These are phyloP conservation scores for human DNA, from an alignment of 2,113 vertebrate species.

Conservation along the genomic window DNA sequence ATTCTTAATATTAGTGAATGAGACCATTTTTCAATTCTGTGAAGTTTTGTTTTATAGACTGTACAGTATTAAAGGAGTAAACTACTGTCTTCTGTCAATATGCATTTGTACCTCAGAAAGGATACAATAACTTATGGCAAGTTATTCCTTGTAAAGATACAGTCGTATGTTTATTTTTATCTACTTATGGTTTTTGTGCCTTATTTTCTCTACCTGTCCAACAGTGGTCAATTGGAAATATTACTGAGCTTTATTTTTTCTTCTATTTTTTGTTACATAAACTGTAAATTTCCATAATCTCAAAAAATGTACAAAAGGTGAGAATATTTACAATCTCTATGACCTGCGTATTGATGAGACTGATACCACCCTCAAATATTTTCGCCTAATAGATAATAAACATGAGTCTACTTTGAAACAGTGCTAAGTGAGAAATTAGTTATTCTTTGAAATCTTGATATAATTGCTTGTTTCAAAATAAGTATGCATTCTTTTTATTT, in stretches of 20 bases:
- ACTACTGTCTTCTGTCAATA: not conserved
- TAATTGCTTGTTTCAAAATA: not conserved
- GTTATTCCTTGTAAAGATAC: not conserved
- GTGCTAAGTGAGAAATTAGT: not conserved
- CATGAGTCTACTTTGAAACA: not conserved
- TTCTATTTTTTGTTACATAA: slow-evolving; percentile 72
- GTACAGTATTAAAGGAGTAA: not conserved
- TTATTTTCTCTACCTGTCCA: not conserved
- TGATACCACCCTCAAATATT: not conserved
- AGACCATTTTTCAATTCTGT: not conserved
- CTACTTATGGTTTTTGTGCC: not conserved
- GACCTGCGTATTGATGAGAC: not conserved
- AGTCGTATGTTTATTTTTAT: not conserved
- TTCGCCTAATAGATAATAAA: not conserved
- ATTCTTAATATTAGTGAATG: not conserved
- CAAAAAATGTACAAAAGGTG: not conserved
- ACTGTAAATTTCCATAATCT: slow-evolving; percentile 75
- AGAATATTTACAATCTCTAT: not conserved
- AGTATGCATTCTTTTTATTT: not conserved
- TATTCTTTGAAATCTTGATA: not conserved
- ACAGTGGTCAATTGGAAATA: not conserved
- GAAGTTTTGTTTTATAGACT: not conserved
- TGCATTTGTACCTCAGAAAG: not conserved
- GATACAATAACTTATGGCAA: not conserved
- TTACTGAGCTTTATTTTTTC: slow-evolving; percentile 78